phyloP scores from a whole-genome alignment of 2,797 vertebrate genomes.

The Pyrocephalus nanus region DNA sequence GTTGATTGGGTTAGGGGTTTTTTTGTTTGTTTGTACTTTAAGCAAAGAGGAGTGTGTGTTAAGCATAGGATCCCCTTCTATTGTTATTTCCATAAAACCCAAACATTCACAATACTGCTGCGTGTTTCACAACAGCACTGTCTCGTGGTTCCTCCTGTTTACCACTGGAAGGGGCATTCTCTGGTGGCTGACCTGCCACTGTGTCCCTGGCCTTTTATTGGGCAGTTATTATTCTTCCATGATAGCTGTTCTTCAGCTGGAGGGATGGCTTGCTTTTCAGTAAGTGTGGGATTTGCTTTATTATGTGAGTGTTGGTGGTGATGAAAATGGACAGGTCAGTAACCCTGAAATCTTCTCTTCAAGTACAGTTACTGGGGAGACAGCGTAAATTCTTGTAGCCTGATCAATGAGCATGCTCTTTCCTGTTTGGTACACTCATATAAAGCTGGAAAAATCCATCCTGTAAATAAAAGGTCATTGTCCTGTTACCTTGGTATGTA shows the following conservation, averaged over 20 bases:
- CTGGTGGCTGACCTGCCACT: fast-evolving
- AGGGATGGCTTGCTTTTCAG: neutral
- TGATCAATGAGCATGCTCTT: neutral
- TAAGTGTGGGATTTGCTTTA: neutral
- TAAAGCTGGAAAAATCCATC: neutral
- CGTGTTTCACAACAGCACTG: neutral
- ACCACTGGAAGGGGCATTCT: neutral
- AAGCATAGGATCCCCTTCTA: neutral
- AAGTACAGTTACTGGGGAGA: neutral
- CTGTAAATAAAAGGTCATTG: neutral
- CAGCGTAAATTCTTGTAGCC: neutral
- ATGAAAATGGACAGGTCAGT: neutral
- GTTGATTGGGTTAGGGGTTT: neutral
- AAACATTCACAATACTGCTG: fast-evolving
- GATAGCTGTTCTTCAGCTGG: neutral
- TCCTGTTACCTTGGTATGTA: neutral
- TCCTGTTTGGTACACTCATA: neutral
- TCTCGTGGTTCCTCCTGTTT: neutral
- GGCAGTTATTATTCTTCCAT: neutral
- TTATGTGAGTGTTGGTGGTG: neutral
- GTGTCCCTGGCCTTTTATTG: neutral
- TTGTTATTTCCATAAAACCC: neutral
- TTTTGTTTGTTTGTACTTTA: neutral
- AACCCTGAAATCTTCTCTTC: neutral
- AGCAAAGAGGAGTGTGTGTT: neutral